A percentile compares a stretch with the other conserved stretches of the same genome.
Evolutionary conservation across 1,140 invertebrate species (phyloP).

Genomic region (Helicoverpa armigera): DNA sequence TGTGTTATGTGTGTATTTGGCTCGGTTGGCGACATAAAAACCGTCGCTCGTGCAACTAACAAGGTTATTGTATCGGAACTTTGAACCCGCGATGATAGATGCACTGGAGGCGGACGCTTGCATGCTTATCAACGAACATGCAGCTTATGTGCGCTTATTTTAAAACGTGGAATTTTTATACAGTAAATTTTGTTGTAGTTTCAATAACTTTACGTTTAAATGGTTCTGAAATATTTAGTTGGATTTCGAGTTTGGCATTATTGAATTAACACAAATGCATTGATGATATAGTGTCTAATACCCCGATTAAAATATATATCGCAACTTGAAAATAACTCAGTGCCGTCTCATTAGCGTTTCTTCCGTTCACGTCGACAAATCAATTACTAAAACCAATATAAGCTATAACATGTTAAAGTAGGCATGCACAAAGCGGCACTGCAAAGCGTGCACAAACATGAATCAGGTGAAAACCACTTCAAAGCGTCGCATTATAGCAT

Average conservation of each 20-base stretch:
- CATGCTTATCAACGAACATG: conserved; percentile 57
- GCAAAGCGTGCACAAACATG: conserved; percentile 29
- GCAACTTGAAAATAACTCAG: neutral
- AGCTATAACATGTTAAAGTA: conserved; percentile 25
- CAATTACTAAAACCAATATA: conserved; percentile 19
- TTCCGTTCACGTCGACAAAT: neutral
- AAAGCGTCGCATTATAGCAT: conserved; percentile 27
- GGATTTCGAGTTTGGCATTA: too few relatives aligned
- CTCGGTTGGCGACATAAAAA: conserved; percentile 52
- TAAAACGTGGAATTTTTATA: neutral
- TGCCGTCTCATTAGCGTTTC: neutral
- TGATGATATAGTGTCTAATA: too few relatives aligned
- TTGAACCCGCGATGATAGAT: conserved; percentile 79
- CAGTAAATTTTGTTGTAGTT: neutral
- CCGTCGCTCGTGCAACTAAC: conserved; percentile 62
- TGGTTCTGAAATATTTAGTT: too few relatives aligned
- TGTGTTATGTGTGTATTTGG: conserved; percentile 3
- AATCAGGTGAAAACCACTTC: conserved; percentile 31
- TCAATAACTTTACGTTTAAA: neutral
- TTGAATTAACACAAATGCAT: too few relatives aligned
- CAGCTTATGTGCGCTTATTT: neutral
- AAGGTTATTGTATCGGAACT: conserved; percentile 75
- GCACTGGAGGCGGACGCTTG: conserved; percentile 63
- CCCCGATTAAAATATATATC: neutral
- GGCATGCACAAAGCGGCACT: conserved; percentile 20